phyloP scores from a whole-genome alignment of 2,888 invertebrate species.

The Serrognathus titanus region DNA sequence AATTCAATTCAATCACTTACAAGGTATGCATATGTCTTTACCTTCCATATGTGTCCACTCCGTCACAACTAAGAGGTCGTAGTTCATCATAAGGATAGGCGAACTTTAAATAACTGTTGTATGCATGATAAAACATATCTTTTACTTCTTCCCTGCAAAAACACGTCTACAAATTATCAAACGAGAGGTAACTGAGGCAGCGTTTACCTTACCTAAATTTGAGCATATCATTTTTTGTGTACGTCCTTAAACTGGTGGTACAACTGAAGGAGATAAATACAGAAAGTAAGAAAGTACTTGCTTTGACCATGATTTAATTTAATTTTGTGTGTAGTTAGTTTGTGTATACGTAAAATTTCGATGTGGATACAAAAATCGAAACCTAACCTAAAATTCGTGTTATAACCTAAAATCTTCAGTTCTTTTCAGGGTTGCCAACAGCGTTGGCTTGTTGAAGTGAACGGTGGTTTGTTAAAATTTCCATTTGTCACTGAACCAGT shows the following conservation, averaged over 20 bases:
- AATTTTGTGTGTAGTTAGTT: too few relatives aligned
- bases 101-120: conserved; percentile 88
- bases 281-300: too few relatives aligned
- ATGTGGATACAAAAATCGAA: too few relatives aligned
- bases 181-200: not conserved
- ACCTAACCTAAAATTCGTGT: too few relatives aligned
- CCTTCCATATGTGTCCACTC: conserved; percentile 91
- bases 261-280: not conserved
- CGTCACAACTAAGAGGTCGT: conserved; percentile 92
- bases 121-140: conserved; percentile 97
- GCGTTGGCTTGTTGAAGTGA: too few relatives aligned
- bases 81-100: conserved; percentile 97
- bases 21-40: conserved; percentile 34
- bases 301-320: too few relatives aligned
- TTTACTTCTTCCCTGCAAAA: conserved; percentile 78
- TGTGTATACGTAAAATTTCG: too few relatives aligned
- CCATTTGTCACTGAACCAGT: too few relatives aligned
- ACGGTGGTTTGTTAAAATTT: too few relatives aligned
- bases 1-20: too few relatives aligned
- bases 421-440: too few relatives aligned
- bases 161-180: conserved; percentile 3
- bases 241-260: conserved; percentile 39
- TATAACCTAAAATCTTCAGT: too few relatives aligned
- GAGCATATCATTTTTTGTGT: conserved; percentile 57
- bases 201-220: conserved; percentile 51